phyloP scores from a whole-genome alignment of 2,113 vertebrate species.

The Excalfactoria chinensis region DNA sequence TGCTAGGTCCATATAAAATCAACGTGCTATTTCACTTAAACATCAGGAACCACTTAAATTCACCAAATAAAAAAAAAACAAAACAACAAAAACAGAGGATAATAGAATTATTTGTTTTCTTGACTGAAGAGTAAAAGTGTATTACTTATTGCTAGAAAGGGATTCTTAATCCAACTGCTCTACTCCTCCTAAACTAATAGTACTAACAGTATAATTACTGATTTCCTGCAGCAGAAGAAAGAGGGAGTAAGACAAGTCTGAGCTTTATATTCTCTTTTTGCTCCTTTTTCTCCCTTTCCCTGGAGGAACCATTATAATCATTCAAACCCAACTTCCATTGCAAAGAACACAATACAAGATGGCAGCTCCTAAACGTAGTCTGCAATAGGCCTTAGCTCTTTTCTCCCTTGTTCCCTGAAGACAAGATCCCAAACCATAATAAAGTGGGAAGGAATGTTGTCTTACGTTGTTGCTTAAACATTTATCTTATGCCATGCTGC shows the following conservation, averaged over 20 bases:
- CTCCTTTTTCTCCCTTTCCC: background rate
- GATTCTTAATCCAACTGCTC: background rate
- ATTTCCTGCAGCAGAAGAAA: background rate
- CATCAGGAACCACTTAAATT: constrained; percentile 8
- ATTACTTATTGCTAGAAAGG: background rate
- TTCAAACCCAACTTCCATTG: background rate
- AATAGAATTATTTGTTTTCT: background rate
- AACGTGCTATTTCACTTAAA: background rate
- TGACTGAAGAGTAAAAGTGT: background rate
- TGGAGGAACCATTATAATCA: background rate
- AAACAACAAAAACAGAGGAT: background rate
- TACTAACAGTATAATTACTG: background rate
- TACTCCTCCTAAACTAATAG: background rate
- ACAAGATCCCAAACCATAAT: background rate
- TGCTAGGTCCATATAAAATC: background rate
- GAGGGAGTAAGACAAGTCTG: background rate
- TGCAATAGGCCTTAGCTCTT: background rate
- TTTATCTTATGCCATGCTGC: background rate
- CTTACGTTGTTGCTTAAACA: background rate
- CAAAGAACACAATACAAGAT: background rate
- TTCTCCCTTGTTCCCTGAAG: background rate
- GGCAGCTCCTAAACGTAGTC: background rate
- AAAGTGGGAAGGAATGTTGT: background rate
- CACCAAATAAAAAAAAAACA: background rate
- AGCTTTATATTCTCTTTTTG: background rate